Evolutionary conservation across 2,797 vertebrate species (phyloP).

Genomic region (Margarornis squamiger): DNA sequence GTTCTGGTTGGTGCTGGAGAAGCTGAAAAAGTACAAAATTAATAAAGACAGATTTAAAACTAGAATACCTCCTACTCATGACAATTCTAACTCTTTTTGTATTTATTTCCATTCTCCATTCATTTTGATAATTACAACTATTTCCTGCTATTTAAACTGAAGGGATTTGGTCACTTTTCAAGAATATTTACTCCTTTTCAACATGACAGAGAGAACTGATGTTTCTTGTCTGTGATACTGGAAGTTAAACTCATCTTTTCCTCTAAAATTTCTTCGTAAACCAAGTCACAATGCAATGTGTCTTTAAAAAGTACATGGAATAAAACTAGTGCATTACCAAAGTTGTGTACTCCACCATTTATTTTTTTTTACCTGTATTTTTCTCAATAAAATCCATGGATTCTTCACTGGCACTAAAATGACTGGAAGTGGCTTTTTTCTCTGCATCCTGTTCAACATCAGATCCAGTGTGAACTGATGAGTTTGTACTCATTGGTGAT

Average conservation of each 20-base stretch:
- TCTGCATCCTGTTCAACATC: conserved; percentile 93
- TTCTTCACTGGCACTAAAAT: conserved; percentile 95
- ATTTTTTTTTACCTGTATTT: conserved; percentile 76
- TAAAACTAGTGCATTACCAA: not conserved
- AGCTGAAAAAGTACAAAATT: conserved; percentile 74
- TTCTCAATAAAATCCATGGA: conserved; percentile 96
- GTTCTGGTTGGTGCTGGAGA: conserved; percentile 90
- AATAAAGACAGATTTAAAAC: conserved; percentile 22
- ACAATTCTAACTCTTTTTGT: not conserved
- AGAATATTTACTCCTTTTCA: not conserved
- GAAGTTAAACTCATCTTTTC: not conserved
- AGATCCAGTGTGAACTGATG: conserved; percentile 95
- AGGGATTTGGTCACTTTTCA: not conserved
- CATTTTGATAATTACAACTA: not conserved
- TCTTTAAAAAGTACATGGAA: not conserved
- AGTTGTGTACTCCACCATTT: not conserved
- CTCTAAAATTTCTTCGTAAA: not conserved
- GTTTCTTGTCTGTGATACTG: not conserved
- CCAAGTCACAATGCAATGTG: not conserved
- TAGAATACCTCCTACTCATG: not conserved
- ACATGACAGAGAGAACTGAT: not conserved
- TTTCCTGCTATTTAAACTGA: not conserved
- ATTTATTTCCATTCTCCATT: not conserved
- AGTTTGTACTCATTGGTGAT: conserved; percentile 98
- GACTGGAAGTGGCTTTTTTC: conserved; percentile 88